These are phyloP conservation scores for Heteromurus nitidus DNA, from an alignment of 2,888 invertebrate species.

Conservation along the genomic window DNA sequence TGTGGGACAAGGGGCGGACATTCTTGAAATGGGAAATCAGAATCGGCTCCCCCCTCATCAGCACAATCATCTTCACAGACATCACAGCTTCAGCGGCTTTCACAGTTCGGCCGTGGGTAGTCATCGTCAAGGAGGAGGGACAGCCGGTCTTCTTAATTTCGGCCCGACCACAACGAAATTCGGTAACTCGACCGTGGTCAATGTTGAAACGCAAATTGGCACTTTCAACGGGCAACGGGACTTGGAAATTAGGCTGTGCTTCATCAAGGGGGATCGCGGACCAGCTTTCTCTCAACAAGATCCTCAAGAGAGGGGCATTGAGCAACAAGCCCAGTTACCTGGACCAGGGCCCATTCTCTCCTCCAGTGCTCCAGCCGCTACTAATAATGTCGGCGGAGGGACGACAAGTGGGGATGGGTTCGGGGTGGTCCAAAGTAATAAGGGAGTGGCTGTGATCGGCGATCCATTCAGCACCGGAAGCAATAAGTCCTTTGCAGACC, in stretches of 20 bases:
- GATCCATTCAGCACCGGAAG: not conserved
- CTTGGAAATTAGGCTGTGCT: slow-evolving; percentile 72
- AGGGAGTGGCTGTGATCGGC: not conserved
- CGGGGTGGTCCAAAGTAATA: not conserved
- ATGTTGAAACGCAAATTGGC: slow-evolving; percentile 72
- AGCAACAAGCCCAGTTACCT: too few species aligned
- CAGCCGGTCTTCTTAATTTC: slow-evolving; percentile 45
- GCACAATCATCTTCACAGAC: slow-evolving; percentile 16
- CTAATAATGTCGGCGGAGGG: too few species aligned
- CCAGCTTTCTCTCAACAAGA: not conserved
- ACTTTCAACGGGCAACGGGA: slow-evolving; percentile 72
- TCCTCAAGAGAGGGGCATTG: too few species aligned
- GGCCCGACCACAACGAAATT: slow-evolving; percentile 17
- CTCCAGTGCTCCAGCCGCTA: not conserved
- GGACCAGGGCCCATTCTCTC: too few species aligned
- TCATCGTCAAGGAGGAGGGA: not conserved
- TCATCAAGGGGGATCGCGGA: slow-evolving; percentile 39
- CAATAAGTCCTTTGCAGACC: not conserved
- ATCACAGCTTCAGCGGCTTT: slow-evolving; percentile 42
- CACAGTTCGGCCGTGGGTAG: not conserved
- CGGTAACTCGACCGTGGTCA: slow-evolving; percentile 49
- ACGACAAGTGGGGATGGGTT: not conserved
- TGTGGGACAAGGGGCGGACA: slow-evolving; percentile 6
- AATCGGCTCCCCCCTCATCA: not conserved
- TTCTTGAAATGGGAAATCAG: not conserved